Base-by-base conservation (phyloP, 2,888 invertebrate genomes). In the Diarsia dahlii region DNA sequence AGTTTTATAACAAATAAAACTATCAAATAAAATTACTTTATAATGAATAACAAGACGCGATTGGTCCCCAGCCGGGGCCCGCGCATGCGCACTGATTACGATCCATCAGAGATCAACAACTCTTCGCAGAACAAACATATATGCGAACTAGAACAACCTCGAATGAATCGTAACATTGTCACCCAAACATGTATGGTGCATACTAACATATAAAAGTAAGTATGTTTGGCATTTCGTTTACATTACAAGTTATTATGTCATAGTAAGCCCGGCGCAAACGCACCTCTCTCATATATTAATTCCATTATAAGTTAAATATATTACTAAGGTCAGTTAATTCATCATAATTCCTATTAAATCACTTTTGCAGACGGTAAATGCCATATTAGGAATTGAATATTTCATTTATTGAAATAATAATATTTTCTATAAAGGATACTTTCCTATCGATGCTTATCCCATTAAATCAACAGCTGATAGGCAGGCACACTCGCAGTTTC, bases 331-430 rank as follows among this genome's bases (percentile, higher is more conserved):
- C 91, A 93, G 91, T 93, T 93, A 93, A 92, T 94, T 94, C 91
- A 94, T 90, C 74, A 93, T 94, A 95, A 93, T 95, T 93, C 93
- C 92, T 92, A 94, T 93, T 92, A 93, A 94, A 95, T 95, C 95
- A 95, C 95, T 96, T 90, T 93, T 91, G 93, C 94, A 95, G 94
- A 96, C 95, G 95, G 95, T 96, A 96, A 96, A 96, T 96, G 96
- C 96, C 96, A 93, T 95, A 92, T 93, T 96, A 96, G 96, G 96
- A 96, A 96, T 96, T 93, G 93, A 90, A 94, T 94, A 95, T 93
- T 92, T 89, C 82, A 87, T 89, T 85, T 81, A 85, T 88, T 94
- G 93, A 94, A 92, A 93, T 90, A 91, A 87, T 84, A 84, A 86
- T 82, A 87, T 85, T 82, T 85, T 88, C 87, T 85, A 90, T 90